Base-by-base conservation (phyloP, 2,113 vertebrate genomes). In the Scolopax mira region DNA sequence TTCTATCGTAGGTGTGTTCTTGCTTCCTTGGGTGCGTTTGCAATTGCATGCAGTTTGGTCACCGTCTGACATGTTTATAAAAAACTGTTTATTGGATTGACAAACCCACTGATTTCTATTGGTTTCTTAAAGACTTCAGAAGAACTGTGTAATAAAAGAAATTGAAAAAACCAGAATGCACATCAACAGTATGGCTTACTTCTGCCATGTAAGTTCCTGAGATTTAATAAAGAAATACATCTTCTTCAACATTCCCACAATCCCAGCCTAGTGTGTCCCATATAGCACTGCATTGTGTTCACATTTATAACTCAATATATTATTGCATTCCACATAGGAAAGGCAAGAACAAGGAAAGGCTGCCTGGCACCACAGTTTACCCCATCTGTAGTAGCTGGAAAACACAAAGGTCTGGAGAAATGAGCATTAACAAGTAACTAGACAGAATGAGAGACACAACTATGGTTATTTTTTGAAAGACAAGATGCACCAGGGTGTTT, bases 381-480 rank as follows among this genome's bases (percentile, higher is more conserved):
- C 48, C 55, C 62, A 35, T 66, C 37, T 81, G 27, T 4, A 85
- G 66, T 49, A 78, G 55, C 41, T 73, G 67, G 72, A 66, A 89
- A 90, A 48, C 33, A 64, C 24, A 51, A 85, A 72, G 48, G 18
- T 79, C 27, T 71, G 78, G 42, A 78, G n/a, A 81, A 86, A 13
- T 33, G 46, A 91, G n/a, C 62, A 49, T 55, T 89, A 92, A 62
- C 58, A 52, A 49, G 37, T 24, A 87, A 84, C 69, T 51, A 90
- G 85, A 79, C 77, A 95, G 85, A 95, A 91, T 87, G 90, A 86
- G 75, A 94, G 94, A 95, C 37, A 80, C 51, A 80, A n/a, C 51
- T 82, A 41, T 33, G 46, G 41, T 83, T 93, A 66, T 86, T 93
- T 93, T 71, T 58, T 81, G 81, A 90, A 88, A 96, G 79, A 93